Base-by-base conservation (phyloP, 2,797 vertebrate genomes). In the Choloepus didactylus region DNA sequence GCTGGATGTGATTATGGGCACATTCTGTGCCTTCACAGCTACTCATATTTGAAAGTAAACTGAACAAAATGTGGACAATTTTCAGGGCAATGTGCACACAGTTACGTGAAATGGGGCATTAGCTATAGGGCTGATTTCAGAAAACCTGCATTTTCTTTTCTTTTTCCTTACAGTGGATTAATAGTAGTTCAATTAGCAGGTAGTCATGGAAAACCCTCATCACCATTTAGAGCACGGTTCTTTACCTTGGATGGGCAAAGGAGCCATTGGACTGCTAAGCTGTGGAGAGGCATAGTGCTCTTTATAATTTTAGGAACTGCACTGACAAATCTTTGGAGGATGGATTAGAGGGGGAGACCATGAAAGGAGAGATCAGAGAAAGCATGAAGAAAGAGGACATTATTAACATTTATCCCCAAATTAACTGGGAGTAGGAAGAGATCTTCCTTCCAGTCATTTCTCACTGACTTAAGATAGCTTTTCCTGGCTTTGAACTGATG, bases 41-140 rank as follows among this genome's bases (percentile, higher is more conserved):
- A 93, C 89, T 87, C 56, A 35, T 59, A 64, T 91, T 73, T 84
- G 73, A 92, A 96, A 86, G 29, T 56, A 62, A 72, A 83, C 14
- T 79, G 27, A 56, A 91, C 35, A 93, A 69, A 88, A 41, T 59
- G 27, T 86, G 29, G 25, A 67, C 54, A 75, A 86, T 93, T 92
- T 92, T 67, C 35, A 27, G 54, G 59, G 1, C 9, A 73, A 35
- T 46, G n/a, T 54, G n/a, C 5, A 59, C 12, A 41, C 0, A 21
- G 72, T 10, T 96, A 25, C 84, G 72, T 80, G 41, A 85, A 93
- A 95, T 64, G 35, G 15, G 10, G 44, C 14, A 77, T 80, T 69
- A 59, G 44, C 51, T 80, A 25, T 16, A 35, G n/a, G n/a, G 25
- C 15, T 89, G 67, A 60, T 80, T 89, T 75, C 51, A 81, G 66